Conservation (phyloP, 2,113 vertebrate genomes). For the Hippocampus barbouri region DNA sequence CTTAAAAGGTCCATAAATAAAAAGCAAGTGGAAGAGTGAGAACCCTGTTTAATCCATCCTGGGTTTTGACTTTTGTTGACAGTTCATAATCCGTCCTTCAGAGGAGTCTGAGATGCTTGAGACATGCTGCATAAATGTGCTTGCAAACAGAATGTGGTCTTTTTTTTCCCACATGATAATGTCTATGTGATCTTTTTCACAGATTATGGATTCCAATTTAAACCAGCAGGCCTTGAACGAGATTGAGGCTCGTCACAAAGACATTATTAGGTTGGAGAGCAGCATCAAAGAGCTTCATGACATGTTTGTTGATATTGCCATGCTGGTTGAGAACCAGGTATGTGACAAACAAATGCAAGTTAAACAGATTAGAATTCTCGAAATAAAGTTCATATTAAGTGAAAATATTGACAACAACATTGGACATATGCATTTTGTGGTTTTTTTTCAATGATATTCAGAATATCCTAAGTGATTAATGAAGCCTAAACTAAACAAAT, state of each 20-base stretch:
- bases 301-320: conserved; percentile 96
- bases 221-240: conserved; percentile 94
- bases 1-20: too few relatives aligned
- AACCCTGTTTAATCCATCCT: too few relatives aligned
- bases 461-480: not conserved
- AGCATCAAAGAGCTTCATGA: conserved; percentile 96
- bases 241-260: conserved; percentile 94
- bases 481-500: not conserved
- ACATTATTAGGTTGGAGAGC: conserved; percentile 91
- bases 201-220: conserved; percentile 94
- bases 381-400: not conserved
- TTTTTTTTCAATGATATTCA: not conserved
- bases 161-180: not conserved
- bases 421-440: not conserved
- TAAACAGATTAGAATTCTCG: not conserved
- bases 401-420: not conserved
- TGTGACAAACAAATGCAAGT: not conserved
- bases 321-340: conserved; percentile 98
- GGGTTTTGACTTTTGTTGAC: too few relatives aligned
- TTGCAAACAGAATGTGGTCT: not conserved
- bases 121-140: not conserved
- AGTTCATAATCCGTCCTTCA: not conserved
- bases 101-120: not conserved
- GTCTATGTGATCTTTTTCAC: not conserved
- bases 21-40: too few relatives aligned